Evolutionary conservation across 2,113 vertebrate genomes (phyloP).

Genomic region (Catharus fuscescens): DNA sequence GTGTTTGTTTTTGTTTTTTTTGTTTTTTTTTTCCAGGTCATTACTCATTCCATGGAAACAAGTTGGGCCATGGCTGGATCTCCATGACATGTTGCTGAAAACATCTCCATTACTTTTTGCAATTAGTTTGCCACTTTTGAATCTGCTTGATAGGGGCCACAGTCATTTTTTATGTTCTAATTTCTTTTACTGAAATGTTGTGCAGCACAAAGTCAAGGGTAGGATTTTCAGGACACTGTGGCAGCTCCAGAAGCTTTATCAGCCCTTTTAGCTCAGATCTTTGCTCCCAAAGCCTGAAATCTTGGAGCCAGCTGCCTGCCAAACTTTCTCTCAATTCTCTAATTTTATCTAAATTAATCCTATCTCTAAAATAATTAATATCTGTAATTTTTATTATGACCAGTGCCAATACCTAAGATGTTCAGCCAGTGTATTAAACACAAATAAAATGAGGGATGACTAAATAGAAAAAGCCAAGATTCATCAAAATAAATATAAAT

Average conservation of each 20-base stretch:
- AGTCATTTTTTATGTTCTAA: not conserved
- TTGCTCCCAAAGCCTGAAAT: slow-evolving; percentile 17
- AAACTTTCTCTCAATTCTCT: not conserved
- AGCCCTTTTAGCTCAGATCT: not conserved
- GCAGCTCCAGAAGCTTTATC: not conserved
- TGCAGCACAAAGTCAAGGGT: not conserved
- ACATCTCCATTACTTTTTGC: slow-evolving; percentile 3
- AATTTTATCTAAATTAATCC: not conserved
- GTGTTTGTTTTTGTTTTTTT: too few species aligned
- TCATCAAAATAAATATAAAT: not conserved
- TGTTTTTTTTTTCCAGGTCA: not conserved
- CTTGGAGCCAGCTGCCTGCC: not conserved
- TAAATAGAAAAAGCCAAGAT: not conserved
- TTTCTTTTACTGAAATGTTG: not conserved
- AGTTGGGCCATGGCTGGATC: not conserved
- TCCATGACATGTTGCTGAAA: not conserved
- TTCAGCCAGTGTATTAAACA: not conserved
- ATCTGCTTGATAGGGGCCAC: not conserved
- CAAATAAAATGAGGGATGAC: not conserved
- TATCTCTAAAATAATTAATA: not conserved
- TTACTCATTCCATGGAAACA: not conserved
- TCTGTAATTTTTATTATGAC: not conserved
- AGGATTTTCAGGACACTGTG: not conserved
- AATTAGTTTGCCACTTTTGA: slow-evolving; percentile 29
- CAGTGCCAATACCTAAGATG: not conserved